A percentile compares a stretch with the other conserved stretches of the same genome.
These are phyloP conservation scores for Tholera decimalis DNA, from an alignment of 2,888 invertebrate genomes.

Conservation along the genomic window DNA sequence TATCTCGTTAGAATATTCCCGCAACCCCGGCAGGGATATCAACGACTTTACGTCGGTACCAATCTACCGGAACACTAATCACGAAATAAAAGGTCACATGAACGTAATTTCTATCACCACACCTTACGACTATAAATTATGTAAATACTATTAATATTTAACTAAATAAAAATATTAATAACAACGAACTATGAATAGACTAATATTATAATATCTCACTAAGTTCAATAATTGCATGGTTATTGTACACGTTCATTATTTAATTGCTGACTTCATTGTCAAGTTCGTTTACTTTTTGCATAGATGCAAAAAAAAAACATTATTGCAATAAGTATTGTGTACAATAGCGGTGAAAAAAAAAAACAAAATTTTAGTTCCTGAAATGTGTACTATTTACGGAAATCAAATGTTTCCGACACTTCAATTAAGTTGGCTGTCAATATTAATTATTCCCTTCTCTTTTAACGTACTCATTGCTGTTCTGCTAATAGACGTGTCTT, in stretches of 20 bases:
- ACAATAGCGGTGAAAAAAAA: conserved; percentile 23
- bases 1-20: no score
- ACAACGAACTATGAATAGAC: conserved; percentile 5
- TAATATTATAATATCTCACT: conserved; percentile 11
- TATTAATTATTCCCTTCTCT: conserved; percentile 51
- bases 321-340: conserved; percentile 8
- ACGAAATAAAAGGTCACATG: conserved; percentile 63
- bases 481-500: conserved; percentile 1
- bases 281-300: conserved; percentile 22
- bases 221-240: conserved; percentile 30
- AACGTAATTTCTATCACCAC: conserved; percentile 64
- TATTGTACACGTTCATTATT: conserved; percentile 28
- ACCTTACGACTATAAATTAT: conserved; percentile 64
- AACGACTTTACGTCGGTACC: no score
- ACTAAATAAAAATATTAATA: conserved; percentile 36
- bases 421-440: conserved; percentile 49
- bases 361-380: conserved; percentile 36
- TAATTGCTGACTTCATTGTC: conserved; percentile 38
- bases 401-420: conserved; percentile 41
- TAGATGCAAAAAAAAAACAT: conserved; percentile 16
- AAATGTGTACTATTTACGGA: conserved; percentile 51
- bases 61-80: conserved; percentile 27
- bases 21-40: no score
- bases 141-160: conserved; percentile 70
- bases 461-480: conserved; percentile 15